Conservation (phyloP, 2,797 vertebrate species). For the Atherinosoma microstoma region DNA sequence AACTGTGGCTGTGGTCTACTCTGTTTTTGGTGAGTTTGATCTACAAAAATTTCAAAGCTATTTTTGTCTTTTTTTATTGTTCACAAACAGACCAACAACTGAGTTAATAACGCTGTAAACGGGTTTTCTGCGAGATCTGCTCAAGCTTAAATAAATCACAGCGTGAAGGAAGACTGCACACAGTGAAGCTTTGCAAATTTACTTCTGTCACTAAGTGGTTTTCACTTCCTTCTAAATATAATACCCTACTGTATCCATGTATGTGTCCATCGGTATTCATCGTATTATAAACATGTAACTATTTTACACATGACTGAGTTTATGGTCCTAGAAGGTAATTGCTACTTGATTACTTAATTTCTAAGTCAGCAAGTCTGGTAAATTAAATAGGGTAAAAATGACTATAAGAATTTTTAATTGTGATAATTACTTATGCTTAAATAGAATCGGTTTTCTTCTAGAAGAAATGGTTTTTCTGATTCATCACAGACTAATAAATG, state of each 20-base stretch:
- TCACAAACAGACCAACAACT: not conserved
- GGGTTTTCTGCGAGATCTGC: constrained; percentile 23
- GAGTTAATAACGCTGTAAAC: constrained; percentile 17
- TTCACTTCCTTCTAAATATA: not conserved
- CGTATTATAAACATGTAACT: not conserved
- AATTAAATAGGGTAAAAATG: not conserved
- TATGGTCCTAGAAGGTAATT: not conserved
- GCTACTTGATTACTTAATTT: not conserved
- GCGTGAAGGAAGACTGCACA: constrained; percentile 20
- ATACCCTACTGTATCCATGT: not conserved
- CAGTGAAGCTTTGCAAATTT: constrained; percentile 4
- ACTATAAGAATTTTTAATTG: not conserved
- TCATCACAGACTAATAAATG: not conserved
- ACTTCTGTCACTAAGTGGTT: not conserved
- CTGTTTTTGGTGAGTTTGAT: constrained; percentile 78
- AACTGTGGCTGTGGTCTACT: constrained; percentile 79
- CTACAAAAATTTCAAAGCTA: not conserved
- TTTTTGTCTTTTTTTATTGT: not conserved
- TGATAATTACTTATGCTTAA: not conserved
- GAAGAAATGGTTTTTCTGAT: not conserved
- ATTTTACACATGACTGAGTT: too few relatives aligned
- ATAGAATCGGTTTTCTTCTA: not conserved
- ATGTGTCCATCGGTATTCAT: not conserved
- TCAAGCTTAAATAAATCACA: constrained; percentile 34
- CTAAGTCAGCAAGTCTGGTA: not conserved